Evolutionary conservation across 2,797 vertebrate species (phyloP), one percentile per base, ranked within the genome.

Genomic region (Otolemur crassicaudatus): DNA sequence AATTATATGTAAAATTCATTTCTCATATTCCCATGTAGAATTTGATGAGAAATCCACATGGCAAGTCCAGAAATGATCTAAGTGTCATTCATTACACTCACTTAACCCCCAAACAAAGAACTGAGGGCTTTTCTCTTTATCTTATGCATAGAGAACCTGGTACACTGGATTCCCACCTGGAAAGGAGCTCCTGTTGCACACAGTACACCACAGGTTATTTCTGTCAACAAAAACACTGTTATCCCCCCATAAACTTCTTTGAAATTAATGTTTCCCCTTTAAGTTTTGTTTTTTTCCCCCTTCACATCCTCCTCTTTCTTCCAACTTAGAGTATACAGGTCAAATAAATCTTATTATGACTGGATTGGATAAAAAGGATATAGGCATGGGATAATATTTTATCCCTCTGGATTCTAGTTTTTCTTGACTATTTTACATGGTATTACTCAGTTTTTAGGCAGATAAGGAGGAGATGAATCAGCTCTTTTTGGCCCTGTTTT

Each of bases 291-390:
- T 92, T 56, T 53, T 53, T 16, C 14, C 49, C 14, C 6, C 14
- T 86, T 70, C 40, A 84, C 12, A 60, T 29, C 22, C 19, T 22
- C 12, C 23, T 69, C 56, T 80, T 89, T 70, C 63, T 93, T 87
- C 72, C 89, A 84, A 61, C 20, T 29, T 81, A 88, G 1, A 49
- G 27, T 34, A 46, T 94, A 20, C 17, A 67, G 17, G 53, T 80
- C 43, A 79, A 69, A 89, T 91, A 93, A 81, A 91, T 29, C 17
- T 87, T 87, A 91, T 95, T 84, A 91, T 9, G 19, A 80, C 34
- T 82, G n/a, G n/a, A 61, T 37, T 82, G 29, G 46, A 31, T 29
- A 34, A 58, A 79, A 73, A 69, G 5, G 14, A 65, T 73, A 65
- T 49, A 88, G 23, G 25, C 4, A 31, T 22, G 75, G 25, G 37